Conservation (phyloP, 1,140 invertebrate species). For the Mylabris phalerata region DNA sequence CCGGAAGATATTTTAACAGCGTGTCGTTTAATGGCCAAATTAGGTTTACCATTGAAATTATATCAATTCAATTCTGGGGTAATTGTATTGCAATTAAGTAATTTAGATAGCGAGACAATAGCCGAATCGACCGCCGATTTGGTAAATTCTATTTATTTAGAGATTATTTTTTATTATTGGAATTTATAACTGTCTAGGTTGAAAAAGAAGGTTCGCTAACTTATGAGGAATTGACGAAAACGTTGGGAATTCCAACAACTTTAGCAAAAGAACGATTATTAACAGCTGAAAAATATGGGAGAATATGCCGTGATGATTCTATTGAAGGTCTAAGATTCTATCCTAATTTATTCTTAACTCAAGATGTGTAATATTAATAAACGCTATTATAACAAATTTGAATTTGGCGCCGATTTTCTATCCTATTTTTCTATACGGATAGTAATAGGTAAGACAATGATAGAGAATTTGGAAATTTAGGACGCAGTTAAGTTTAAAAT, state of each 20-base stretch:
- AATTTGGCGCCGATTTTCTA: too few species aligned
- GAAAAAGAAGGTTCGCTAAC: slow-evolving; percentile 66
- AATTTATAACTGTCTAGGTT: slow-evolving; percentile 52
- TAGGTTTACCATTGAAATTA: slow-evolving; percentile 69
- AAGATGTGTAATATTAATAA: slow-evolving; percentile 8
- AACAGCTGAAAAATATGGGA: slow-evolving; percentile 73
- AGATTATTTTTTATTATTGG: slow-evolving; percentile 9
- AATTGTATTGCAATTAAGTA: slow-evolving; percentile 76
- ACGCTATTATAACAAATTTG: background rate
- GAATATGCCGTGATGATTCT: slow-evolving; percentile 87
- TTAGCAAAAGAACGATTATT: slow-evolving; percentile 81
- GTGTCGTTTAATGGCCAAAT: slow-evolving; percentile 59
- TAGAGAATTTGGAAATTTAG: too few species aligned
- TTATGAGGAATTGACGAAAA: slow-evolving; percentile 77
- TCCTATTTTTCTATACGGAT: too few species aligned
- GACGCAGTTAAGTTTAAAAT: too few species aligned
- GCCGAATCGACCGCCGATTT: slow-evolving; percentile 62
- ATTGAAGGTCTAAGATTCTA: slow-evolving; percentile 91
- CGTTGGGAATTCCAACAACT: slow-evolving; percentile 76
- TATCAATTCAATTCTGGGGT: slow-evolving; percentile 85
- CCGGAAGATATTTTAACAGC: slow-evolving; percentile 93
- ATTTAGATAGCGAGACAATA: slow-evolving; percentile 70
- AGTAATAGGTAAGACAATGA: too few species aligned
- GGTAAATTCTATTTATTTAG: slow-evolving; percentile 46
- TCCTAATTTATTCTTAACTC: slow-evolving; percentile 71